Evolutionary conservation across 2,113 vertebrate genomes (phyloP), one percentile per base, ranked within the genome.

Genomic region (Sylvietta virens): DNA sequence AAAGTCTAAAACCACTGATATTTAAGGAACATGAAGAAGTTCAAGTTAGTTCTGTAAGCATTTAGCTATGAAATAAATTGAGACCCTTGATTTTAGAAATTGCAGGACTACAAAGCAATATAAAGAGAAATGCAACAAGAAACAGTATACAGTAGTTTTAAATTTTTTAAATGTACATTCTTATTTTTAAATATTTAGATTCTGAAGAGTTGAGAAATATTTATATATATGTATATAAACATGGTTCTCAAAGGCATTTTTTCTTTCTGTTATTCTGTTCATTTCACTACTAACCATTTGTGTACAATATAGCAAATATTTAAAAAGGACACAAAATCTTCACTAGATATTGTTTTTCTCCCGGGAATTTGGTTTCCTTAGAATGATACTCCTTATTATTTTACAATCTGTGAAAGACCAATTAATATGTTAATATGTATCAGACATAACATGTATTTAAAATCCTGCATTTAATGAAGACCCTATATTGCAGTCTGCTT

Each of bases 141-240:
- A 88, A 37, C 0, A 44, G 4, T 3, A 40, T 6, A 58, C 0
- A 28, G 8, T 20, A 66, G 2, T 37, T 51, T 42, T 18, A 33
- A 21, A 3, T 30, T 70, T 26, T 20, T 11, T 0, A 6, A 42
- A 8, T 16, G 53, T 12, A 3, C 26, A 11, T 30, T 48, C 35
- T 37, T 18, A 2, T 37, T 85, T 73, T 42, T 8, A 71, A 70
- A 53, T 37, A 17, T 16, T 6, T 45, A 14, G 4, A 28, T 35
- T 15, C 11, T 50, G 22, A 86, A 53, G 21, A 39, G 7, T 23
- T 74, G 2, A 17, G 4, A 54, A 26, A 62, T 40, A 72, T 23
- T 4, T 6, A 12, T 27, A 19, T 37, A 2, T 30, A 30, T 53
- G 47, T 10, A 48, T 35, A 69, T 24, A 45, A 67, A 28, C 2